A percentile compares a stretch with the other conserved stretches of the same genome.
phyloP scores from a whole-genome alignment of 2,888 invertebrate genomes.

The Drosophila helvetica region DNA sequence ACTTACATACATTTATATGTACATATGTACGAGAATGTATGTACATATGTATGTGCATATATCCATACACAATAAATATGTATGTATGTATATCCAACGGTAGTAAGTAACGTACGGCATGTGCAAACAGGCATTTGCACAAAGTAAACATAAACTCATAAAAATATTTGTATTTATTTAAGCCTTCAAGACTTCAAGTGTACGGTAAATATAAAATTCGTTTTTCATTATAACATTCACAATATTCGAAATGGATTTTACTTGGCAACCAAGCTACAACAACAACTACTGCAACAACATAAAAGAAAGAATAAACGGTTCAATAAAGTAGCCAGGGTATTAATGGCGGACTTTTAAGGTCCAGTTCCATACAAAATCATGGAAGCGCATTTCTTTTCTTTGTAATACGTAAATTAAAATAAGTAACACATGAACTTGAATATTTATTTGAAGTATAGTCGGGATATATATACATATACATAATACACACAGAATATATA shows the following conservation, averaged over 20 bases:
- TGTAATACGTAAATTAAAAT: not conserved
- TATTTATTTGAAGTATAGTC: not conserved
- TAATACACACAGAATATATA: not conserved
- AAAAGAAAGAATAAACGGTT: not conserved
- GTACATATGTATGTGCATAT: not conserved
- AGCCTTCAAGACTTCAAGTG: conserved; percentile 34
- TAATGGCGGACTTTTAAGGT: not conserved
- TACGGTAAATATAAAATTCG: conserved; percentile 35
- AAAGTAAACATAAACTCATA: conserved; percentile 26
- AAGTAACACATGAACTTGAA: not conserved
- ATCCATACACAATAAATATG: not conserved
- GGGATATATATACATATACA: not conserved
- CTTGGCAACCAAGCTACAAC: not conserved
- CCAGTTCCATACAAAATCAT: not conserved
- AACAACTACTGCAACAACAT: not conserved
- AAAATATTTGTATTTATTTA: conserved; percentile 38
- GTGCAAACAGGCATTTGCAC: conserved; percentile 30
- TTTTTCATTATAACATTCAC: conserved; percentile 37
- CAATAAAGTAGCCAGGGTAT: not conserved
- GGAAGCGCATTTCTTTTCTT: not conserved
- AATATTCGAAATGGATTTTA: conserved; percentile 30
- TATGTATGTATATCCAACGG: conserved; percentile 17
- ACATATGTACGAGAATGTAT: not conserved
- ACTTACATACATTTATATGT: not conserved
- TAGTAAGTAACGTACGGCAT: conserved; percentile 28